Evolutionary conservation across 2,888 invertebrate genomes (phyloP).

Genomic region (Lymantria dispar): DNA sequence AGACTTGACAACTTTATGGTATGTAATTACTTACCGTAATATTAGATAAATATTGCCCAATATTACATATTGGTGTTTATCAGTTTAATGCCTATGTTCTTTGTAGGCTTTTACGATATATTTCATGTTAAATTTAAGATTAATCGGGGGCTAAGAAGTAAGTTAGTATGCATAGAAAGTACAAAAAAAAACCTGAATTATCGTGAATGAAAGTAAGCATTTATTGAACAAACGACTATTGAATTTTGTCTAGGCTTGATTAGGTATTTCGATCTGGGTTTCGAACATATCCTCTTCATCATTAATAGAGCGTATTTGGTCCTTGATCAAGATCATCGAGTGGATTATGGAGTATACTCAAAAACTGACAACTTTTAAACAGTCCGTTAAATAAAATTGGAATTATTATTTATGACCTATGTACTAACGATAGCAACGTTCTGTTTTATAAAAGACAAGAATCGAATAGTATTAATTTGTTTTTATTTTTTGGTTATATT

Average conservation of each 20-base stretch:
- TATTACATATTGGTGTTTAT: slow-evolving; percentile 10
- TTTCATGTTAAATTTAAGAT: slow-evolving; percentile 30
- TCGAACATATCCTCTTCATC: too few relatives aligned
- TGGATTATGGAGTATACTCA: too few relatives aligned
- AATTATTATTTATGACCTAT: neutral
- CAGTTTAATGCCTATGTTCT: slow-evolving; percentile 21
- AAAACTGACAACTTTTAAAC: too few relatives aligned
- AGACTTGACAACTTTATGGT: slow-evolving; percentile 31
- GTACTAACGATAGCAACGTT: slow-evolving; percentile 11
- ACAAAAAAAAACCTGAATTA: slow-evolving; percentile 50
- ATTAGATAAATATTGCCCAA: slow-evolving; percentile 21
- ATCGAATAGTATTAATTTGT: slow-evolving; percentile 39
- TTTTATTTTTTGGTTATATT: slow-evolving; percentile 47
- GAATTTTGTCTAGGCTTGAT: too few relatives aligned
- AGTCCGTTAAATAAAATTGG: too few relatives aligned
- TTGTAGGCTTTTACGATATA: slow-evolving; percentile 18
- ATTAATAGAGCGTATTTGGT: too few relatives aligned
- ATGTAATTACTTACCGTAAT: slow-evolving; percentile 22
- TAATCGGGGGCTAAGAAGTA: slow-evolving; percentile 45
- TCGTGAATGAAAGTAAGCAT: too few relatives aligned
- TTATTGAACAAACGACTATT: too few relatives aligned
- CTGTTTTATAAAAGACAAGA: slow-evolving; percentile 46
- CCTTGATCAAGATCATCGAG: too few relatives aligned
- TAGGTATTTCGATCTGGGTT: too few relatives aligned
- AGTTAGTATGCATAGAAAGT: slow-evolving; percentile 59